phyloP scores from a whole-genome alignment of 2,113 vertebrate genomes.

The Perca schrenkii region DNA sequence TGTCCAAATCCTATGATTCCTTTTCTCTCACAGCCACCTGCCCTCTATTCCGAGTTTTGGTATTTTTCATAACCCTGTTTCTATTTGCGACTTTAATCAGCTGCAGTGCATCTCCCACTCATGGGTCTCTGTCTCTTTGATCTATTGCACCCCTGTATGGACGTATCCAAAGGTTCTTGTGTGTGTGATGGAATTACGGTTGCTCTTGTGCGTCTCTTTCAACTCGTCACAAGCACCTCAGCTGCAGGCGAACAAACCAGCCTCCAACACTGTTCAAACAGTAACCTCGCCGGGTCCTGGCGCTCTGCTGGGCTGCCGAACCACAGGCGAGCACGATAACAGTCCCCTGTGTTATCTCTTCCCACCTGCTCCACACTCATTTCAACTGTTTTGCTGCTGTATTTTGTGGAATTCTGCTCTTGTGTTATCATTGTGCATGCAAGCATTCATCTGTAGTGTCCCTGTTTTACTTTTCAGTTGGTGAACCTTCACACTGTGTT shows the following conservation, averaged over 20 bases:
- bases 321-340: constrained; percentile 8
- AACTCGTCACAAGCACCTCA: neutral
- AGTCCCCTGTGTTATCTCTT: constrained; percentile 15
- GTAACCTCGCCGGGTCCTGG: neutral
- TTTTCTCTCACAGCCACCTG: neutral
- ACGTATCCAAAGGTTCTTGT: constrained; percentile 8
- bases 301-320: constrained; percentile 4
- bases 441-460: constrained; percentile 11
- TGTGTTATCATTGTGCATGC: constrained; percentile 22
- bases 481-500: constrained; percentile 23
- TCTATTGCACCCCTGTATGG: constrained; percentile 7
- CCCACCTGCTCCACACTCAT: constrained; percentile 21
- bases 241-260: constrained; percentile 8
- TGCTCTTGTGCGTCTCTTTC: neutral
- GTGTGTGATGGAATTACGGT: constrained; percentile 6
- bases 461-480: constrained; percentile 29
- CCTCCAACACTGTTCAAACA: constrained; percentile 12
- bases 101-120: constrained; percentile 19
- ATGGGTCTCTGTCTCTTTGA: constrained; percentile 23
- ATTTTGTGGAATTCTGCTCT: constrained; percentile 21
- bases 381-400: neutral
- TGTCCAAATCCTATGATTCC: neutral
- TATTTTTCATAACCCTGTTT: neutral
- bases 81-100: neutral
- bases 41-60: neutral